A percentile compares a stretch with the other conserved stretches of the same genome.
phyloP scores from a whole-genome alignment of 1,140 invertebrate genomes.

The Monomorium pharaonis region DNA sequence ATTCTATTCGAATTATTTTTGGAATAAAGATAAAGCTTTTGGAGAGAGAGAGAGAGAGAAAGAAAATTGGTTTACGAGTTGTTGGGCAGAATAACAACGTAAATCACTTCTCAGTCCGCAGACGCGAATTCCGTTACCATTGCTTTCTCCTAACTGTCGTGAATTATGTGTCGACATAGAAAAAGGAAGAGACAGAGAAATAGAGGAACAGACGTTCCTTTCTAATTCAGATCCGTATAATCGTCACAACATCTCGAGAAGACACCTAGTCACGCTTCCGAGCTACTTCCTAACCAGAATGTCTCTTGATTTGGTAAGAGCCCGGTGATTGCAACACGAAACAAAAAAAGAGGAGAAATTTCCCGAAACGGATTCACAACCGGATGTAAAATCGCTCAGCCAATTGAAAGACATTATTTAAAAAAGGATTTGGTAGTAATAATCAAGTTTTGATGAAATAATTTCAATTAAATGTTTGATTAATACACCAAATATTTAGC shows the following conservation, averaged over 20 bases:
- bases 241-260: constrained; percentile 34
- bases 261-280: constrained; percentile 54
- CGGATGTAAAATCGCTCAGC: neutral
- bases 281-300: constrained; percentile 35
- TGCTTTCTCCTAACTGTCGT: constrained; percentile 14
- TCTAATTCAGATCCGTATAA: constrained; percentile 32
- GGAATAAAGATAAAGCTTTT: neutral
- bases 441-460: too few species aligned
- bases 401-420: neutral
- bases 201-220: neutral
- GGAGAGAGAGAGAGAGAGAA: neutral
- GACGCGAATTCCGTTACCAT: neutral
- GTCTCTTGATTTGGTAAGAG: constrained; percentile 20
- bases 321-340: constrained; percentile 27
- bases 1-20: neutral
- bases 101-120: neutral
- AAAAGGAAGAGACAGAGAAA: neutral
- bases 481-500: too few species aligned
- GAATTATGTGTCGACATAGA: neutral
- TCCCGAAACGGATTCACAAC: neutral
- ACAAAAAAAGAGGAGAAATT: constrained; percentile 51
- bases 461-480: too few species aligned
- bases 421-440: too few species aligned
- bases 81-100: neutral
- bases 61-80: neutral